These are phyloP conservation scores for Drosophila paracracens DNA, from an alignment of 2,888 invertebrate species.

Conservation along the genomic window DNA sequence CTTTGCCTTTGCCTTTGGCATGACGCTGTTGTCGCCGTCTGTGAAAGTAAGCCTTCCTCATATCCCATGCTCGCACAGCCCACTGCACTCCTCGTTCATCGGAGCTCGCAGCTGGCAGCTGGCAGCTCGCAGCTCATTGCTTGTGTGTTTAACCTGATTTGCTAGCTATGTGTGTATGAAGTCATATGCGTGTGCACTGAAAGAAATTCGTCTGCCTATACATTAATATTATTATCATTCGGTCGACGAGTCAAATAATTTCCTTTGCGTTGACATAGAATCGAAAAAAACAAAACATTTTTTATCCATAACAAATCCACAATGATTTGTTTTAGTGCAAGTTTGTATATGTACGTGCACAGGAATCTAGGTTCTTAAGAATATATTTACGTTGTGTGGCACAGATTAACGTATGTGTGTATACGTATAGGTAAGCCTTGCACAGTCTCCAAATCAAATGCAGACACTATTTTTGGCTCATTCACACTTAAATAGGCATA, in stretches of 20 bases:
- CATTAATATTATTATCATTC: neutral
- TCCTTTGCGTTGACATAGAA: neutral
- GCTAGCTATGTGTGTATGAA: slow-evolving; percentile 24
- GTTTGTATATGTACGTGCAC: neutral
- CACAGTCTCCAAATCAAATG: slow-evolving; percentile 21
- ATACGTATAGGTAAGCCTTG: slow-evolving; percentile 1
- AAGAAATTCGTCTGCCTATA: neutral
- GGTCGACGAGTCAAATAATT: neutral
- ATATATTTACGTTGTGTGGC: neutral
- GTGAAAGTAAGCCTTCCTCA: neutral
- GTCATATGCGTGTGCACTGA: slow-evolving; percentile 48
- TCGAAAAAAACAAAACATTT: neutral
- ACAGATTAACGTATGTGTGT: neutral
- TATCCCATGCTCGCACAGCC: neutral
- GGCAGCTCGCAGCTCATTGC: slow-evolving; percentile 29
- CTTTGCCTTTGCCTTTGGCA: slow-evolving; percentile 24
- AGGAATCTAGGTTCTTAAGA: neutral
- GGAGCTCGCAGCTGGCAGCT: slow-evolving; percentile 20
- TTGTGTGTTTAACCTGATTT: slow-evolving; percentile 76
- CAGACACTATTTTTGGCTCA: slow-evolving; percentile 22
- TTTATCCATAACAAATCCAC: neutral
- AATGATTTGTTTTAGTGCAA: slow-evolving; percentile 23
- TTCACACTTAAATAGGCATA: slow-evolving; percentile 7
- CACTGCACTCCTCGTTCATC: neutral
- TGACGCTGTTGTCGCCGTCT: slow-evolving; percentile 21